phyloP scores from a whole-genome alignment of 2,888 invertebrate species.

The Cacoxenus indagator region DNA sequence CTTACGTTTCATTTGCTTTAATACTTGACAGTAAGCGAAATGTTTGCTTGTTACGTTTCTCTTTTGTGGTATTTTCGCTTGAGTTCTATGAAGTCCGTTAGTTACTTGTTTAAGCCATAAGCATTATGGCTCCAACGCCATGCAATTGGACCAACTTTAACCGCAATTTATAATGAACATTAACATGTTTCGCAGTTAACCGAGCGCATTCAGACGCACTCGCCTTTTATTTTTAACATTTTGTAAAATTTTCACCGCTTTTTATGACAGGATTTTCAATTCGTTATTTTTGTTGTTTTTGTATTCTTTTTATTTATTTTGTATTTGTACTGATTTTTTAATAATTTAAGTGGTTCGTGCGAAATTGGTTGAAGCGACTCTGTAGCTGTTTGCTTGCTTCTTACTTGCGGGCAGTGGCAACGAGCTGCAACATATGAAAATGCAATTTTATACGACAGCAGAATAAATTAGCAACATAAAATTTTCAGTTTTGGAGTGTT shows the following conservation, averaged over 20 bases:
- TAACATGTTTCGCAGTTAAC: constrained; percentile 16
- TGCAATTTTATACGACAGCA: not conserved
- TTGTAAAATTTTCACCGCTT: not conserved
- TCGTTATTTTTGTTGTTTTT: not conserved
- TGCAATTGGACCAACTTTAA: not conserved
- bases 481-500: not conserved
- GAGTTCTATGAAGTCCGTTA: not conserved
- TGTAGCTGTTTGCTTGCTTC: not conserved
- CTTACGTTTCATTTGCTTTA: too few relatives aligned
- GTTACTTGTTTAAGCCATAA: not conserved
- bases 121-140: not conserved
- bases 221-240: not conserved
- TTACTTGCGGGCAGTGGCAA: constrained; percentile 6
- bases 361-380: constrained; percentile 3
- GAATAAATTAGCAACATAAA: not conserved
- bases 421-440: not conserved
- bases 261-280: not conserved
- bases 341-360: constrained; percentile 6
- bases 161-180: constrained; percentile 23
- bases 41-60: not conserved
- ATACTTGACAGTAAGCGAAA: not conserved
- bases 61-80: not conserved
- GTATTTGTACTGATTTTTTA: not conserved
- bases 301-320: not conserved
- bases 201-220: not conserved